phyloP scores from a whole-genome alignment of 1,140 invertebrate genomes.

The Sesamia nonagrioides region DNA sequence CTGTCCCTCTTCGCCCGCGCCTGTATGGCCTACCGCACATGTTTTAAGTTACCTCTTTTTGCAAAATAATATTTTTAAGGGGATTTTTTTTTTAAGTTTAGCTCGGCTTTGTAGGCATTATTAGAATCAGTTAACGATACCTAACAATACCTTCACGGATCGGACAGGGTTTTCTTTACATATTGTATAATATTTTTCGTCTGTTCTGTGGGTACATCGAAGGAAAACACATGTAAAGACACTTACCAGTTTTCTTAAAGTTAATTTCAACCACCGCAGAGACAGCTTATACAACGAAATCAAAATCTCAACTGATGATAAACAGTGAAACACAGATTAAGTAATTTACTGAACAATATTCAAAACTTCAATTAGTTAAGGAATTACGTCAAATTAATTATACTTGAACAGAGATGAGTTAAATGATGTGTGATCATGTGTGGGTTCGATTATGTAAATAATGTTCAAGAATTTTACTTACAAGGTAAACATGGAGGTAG shows the following conservation, averaged over 20 bases:
- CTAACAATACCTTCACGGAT: too few relatives aligned
- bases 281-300: constrained; percentile 1
- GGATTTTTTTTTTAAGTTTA: too few relatives aligned
- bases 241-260: not conserved
- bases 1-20: too few relatives aligned
- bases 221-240: too few relatives aligned
- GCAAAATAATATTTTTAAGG: too few relatives aligned
- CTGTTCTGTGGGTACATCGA: too few relatives aligned
- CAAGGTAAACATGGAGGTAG: not conserved
- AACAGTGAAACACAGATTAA: not conserved
- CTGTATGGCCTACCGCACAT: too few relatives aligned
- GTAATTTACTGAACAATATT: not conserved
- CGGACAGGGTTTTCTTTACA: too few relatives aligned
- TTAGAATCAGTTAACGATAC: too few relatives aligned
- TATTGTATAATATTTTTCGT: too few relatives aligned
- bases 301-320: constrained; percentile 8
- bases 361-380: not conserved
- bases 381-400: constrained; percentile 52
- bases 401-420: not conserved
- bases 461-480: not conserved
- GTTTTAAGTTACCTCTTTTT: too few relatives aligned
- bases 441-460: constrained; percentile 39
- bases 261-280: not conserved
- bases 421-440: constrained; percentile 35
- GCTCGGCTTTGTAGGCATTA: too few relatives aligned